Evolutionary conservation across 2,888 invertebrate genomes (phyloP).

Genomic region (Podotricha telesiphe): DNA sequence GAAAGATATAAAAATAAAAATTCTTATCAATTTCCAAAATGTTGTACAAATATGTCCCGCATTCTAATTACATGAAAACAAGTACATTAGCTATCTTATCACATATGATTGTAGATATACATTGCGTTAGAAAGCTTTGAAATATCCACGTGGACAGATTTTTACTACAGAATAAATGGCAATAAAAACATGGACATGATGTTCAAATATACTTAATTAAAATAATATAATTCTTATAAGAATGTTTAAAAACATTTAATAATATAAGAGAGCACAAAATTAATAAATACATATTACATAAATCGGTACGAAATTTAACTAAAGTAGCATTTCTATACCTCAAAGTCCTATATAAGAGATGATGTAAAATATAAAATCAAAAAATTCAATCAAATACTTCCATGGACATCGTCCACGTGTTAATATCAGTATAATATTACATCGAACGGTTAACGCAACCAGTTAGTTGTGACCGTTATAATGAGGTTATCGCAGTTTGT

Average conservation of each 20-base stretch:
- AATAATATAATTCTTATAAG: too few relatives aligned
- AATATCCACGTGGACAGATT: slow-evolving; percentile 16
- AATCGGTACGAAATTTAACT: too few relatives aligned
- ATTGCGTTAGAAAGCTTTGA: slow-evolving; percentile 48
- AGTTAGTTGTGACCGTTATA: slow-evolving; percentile 55
- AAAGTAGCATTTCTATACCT: too few relatives aligned
- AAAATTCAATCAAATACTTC: slow-evolving; percentile 1
- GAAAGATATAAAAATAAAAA: too few relatives aligned
- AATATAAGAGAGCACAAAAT: too few relatives aligned
- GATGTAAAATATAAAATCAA: neutral
- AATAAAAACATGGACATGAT: too few relatives aligned
- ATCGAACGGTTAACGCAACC: slow-evolving; percentile 37
- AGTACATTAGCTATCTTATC: slow-evolving; percentile 69
- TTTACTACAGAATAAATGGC: neutral
- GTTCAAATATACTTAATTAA: too few relatives aligned
- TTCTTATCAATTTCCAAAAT: neutral
- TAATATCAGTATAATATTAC: slow-evolving; percentile 26
- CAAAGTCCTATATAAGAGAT: too few relatives aligned
- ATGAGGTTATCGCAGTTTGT: slow-evolving; percentile 60
- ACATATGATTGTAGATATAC: slow-evolving; percentile 52
- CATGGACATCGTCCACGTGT: slow-evolving; percentile 13
- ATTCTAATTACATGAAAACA: slow-evolving; percentile 61
- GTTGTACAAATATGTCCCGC: slow-evolving; percentile 33
- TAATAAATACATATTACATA: too few relatives aligned
- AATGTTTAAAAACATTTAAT: too few relatives aligned